A percentile compares a stretch with the other conserved stretches of the same genome.
phyloP scores from a whole-genome alignment of 1,140 invertebrate genomes.

The Drosophila nigromelanica region DNA sequence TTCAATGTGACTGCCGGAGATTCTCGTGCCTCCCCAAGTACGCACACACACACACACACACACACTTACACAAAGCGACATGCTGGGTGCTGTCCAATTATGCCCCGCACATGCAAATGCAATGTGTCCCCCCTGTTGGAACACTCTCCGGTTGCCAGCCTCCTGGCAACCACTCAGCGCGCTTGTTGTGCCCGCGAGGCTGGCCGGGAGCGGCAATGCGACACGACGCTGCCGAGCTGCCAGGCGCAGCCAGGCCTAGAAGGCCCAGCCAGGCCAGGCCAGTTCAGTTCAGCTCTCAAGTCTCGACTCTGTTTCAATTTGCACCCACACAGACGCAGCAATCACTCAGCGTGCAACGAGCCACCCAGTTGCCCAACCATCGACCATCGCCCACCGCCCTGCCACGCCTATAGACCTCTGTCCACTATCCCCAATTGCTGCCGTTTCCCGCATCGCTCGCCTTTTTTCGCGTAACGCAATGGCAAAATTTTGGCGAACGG shows the following conservation, averaged over 20 bases:
- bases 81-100: constrained; percentile 68
- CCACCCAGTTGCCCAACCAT: neutral
- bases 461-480: constrained; percentile 67
- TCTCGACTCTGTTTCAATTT: constrained; percentile 76
- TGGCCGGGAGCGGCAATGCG: constrained; percentile 64
- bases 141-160: constrained; percentile 22
- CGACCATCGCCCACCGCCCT: neutral
- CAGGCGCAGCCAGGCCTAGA: constrained; percentile 4
- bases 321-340: constrained; percentile 64
- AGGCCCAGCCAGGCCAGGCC: neutral
- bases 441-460: constrained; percentile 20
- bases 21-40: constrained; percentile 8
- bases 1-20: constrained; percentile 47
- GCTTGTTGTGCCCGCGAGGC: constrained; percentile 71
- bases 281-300: constrained; percentile 18
- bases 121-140: constrained; percentile 63
- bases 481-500: constrained; percentile 42
- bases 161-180: constrained; percentile 65
- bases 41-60: constrained; percentile 9
- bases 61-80: constrained; percentile 25
- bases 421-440: constrained; percentile 31
- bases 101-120: constrained; percentile 79
- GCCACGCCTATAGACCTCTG: constrained; percentile 12
- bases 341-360: constrained; percentile 59
- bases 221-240: constrained; percentile 52